Conservation (phyloP, 2,113 vertebrate species). For the Peromyscus californicus region DNA sequence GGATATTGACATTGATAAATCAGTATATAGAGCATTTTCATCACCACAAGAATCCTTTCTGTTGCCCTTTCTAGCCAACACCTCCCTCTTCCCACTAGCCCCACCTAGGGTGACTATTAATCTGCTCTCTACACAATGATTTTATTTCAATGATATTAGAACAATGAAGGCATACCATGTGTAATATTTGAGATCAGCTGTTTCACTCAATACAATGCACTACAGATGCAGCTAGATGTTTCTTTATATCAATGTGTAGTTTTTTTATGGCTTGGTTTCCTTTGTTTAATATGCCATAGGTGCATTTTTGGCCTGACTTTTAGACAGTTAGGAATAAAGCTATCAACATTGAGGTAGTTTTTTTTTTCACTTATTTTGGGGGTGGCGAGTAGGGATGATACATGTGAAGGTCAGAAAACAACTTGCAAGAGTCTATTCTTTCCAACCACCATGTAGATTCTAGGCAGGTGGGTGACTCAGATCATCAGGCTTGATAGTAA, state of each 20-base stretch:
- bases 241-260: not conserved
- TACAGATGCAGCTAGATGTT: not conserved
- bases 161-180: not conserved
- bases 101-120: not conserved
- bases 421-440: not conserved
- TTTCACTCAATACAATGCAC: not conserved
- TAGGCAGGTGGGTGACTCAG: no score
- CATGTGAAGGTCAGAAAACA: not conserved
- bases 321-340: not conserved
- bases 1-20: not conserved
- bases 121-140: not conserved
- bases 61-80: not conserved
- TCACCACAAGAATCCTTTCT: not conserved
- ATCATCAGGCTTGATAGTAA: not conserved
- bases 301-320: not conserved
- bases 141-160: constrained; percentile 36
- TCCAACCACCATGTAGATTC: not conserved
- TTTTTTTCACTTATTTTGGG: not conserved
- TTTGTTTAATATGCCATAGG: constrained; percentile 17
- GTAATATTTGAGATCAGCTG: not conserved
- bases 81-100: not conserved
- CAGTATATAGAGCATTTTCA: not conserved
- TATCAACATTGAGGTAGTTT: not conserved
- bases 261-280: constrained; percentile 9
- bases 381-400: not conserved